A percentile compares a stretch with the other conserved stretches of the same genome.
These are phyloP conservation scores for Cephalopterus ornatus DNA, from an alignment of 2,113 vertebrate species.

Conservation along the genomic window DNA sequence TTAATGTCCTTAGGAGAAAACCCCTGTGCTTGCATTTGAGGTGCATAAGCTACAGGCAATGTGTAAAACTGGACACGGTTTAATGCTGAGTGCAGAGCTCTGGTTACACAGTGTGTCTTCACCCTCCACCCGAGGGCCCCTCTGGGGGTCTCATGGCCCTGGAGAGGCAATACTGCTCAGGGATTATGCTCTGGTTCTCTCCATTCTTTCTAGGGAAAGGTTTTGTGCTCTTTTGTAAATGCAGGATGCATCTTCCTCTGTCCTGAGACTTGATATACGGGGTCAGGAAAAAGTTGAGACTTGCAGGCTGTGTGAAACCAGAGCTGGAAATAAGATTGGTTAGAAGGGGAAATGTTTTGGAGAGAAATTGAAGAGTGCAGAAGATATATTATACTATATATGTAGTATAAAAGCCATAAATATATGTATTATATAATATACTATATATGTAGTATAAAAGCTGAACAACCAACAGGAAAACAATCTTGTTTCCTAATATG, in stretches of 20 bases:
- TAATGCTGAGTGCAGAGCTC: not conserved
- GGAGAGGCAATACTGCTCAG: not conserved
- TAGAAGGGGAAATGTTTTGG: not conserved
- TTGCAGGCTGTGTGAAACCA: not conserved
- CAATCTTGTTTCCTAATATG: not conserved
- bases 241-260: fast-evolving
- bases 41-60: not conserved
- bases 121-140: fast-evolving
- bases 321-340: not conserved
- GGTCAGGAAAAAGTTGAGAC: not conserved
- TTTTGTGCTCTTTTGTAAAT: not conserved
- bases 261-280: not conserved
- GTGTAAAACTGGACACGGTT: not conserved
- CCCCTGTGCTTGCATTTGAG: not conserved
- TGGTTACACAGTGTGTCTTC: fast-evolving
- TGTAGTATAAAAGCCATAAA: not conserved
- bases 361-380: not conserved
- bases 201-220: fast-evolving
- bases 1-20: not conserved
- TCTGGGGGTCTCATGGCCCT: not conserved
- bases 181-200: not conserved
- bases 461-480: not conserved
- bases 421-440: not conserved
- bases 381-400: not conserved
- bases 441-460: not conserved